phyloP scores from a whole-genome alignment of 2,797 vertebrate genomes.

The Columba guinea region DNA sequence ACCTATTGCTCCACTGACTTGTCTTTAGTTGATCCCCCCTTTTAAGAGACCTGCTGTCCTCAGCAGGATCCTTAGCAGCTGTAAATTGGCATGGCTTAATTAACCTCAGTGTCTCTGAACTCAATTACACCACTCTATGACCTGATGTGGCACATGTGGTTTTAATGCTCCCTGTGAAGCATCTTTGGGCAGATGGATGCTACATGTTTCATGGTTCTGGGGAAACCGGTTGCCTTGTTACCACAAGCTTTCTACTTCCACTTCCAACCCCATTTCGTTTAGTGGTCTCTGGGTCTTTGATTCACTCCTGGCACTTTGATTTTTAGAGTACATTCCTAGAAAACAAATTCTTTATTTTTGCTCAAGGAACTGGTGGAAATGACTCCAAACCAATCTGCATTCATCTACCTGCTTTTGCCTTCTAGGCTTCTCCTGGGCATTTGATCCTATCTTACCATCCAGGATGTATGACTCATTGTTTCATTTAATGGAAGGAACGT shows the following conservation, averaged over 20 bases:
- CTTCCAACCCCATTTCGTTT: background rate
- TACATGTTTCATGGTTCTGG: background rate
- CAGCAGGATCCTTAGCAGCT: background rate
- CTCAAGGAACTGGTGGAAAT: background rate
- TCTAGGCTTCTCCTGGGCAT: background rate
- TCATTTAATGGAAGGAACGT: background rate
- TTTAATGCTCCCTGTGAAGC: background rate
- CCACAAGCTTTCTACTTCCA: background rate
- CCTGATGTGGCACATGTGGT: background rate
- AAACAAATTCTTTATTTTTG: background rate
- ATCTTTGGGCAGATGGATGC: background rate
- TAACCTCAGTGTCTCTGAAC: background rate
- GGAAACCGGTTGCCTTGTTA: background rate
- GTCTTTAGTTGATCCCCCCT: background rate
- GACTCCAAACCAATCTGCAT: background rate
- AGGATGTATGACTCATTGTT: background rate
- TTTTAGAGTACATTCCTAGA: background rate
- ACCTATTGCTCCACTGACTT: background rate
- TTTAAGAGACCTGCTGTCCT: background rate
- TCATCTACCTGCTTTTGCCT: background rate
- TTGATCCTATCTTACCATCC: background rate
- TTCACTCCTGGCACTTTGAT: background rate
- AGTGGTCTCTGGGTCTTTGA: background rate
- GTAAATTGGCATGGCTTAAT: rapidly evolving
- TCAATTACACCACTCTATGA: background rate